Evolutionary conservation across 2,113 vertebrate species (phyloP), one percentile per base, ranked within the genome.

Genomic region (Prionailurus viverrinus): DNA sequence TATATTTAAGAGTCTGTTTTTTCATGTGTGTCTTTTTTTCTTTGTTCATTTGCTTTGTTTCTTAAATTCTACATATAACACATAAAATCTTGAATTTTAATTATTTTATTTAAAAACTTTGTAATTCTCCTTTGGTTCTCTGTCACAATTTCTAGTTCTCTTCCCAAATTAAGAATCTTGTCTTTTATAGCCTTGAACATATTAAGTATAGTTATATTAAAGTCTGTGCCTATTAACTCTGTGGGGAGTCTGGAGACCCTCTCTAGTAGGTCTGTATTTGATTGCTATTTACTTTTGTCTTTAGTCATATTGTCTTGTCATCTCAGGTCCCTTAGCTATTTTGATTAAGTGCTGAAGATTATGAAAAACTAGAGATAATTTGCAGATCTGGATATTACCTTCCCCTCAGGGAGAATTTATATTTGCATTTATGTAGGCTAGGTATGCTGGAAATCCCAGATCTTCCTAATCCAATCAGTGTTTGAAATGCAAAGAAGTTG

Each of bases 101-200:
- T 92, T 68, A 82, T 90, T 95, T 96, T 74, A 51, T 55, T 68
- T 68, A 74, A 82, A 15, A 68, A 39, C 53, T 76, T 89, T 68
- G 15, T 68, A 36, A 83, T 89, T 96, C 18, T 84, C 55, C 31
- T 58, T 89, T 58, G 36, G 4, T 74, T 93, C 25, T 92, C 21
- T 55, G 78, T 55, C 19, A 71, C n/a, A 92, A 63, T 61, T 94
- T 88, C 27, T 69, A n/a, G 1, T 27, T 88, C n/a, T 55, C 48
- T 66, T 63, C 69, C 61, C 55, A 63, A 78, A 68, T 63, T 82
- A 5, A 83, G 78, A 92, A 88, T 78, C 2, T 69, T 82, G 29
- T 58, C 6, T 91, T 87, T 78, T 53, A 27, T 88, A 69, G 66
- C 21, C 16, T 51, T 53, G 39, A 94, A n/a, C 41, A 71, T 89